A percentile compares a stretch with the other conserved stretches of the same genome.
These are phyloP conservation scores for Embidobia sp. DNA, from an alignment of 2,888 invertebrate species.

Conservation along the genomic window DNA sequence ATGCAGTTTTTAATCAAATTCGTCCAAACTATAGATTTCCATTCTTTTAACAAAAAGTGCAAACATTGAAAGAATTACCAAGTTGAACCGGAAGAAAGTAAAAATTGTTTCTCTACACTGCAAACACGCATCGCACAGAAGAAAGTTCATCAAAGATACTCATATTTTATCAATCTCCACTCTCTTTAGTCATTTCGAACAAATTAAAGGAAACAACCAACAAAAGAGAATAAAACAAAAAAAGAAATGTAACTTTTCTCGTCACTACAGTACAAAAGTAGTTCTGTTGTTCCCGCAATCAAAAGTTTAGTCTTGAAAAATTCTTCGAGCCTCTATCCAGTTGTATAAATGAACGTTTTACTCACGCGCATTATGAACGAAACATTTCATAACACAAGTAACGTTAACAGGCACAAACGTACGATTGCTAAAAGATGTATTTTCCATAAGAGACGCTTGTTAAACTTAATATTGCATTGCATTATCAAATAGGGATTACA, in stretches of 20 bases:
- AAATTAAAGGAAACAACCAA: too few species aligned
- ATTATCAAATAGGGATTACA: slow-evolving; percentile 51
- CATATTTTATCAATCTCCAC: slow-evolving; percentile 35
- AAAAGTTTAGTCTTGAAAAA: slow-evolving; percentile 46
- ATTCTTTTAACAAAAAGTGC: too few species aligned
- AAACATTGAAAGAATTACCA: too few species aligned
- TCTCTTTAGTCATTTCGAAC: too few species aligned
- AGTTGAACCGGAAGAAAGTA: too few species aligned
- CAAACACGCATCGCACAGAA: slow-evolving; percentile 14
- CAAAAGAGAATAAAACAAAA: slow-evolving; percentile 12
- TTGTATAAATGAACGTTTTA: slow-evolving; percentile 32
- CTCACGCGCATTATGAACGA: slow-evolving; percentile 39
- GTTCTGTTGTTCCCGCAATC: slow-evolving; percentile 50
- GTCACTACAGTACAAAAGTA: slow-evolving; percentile 54
- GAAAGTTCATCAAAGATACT: slow-evolving; percentile 8
- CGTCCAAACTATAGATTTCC: too few species aligned
- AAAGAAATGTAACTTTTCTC: slow-evolving; percentile 5
- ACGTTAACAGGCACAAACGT: slow-evolving; percentile 27
- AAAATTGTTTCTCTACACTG: too few species aligned
- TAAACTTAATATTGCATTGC: slow-evolving; percentile 41
- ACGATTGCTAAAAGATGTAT: slow-evolving; percentile 48
- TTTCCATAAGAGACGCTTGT: slow-evolving; percentile 60
- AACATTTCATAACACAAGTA: slow-evolving; percentile 38
- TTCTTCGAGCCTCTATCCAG: slow-evolving; percentile 18
- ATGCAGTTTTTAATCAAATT: too few species aligned